phyloP scores from a whole-genome alignment of 2,888 invertebrate genomes.

The Acanthosepion pharaonis region DNA sequence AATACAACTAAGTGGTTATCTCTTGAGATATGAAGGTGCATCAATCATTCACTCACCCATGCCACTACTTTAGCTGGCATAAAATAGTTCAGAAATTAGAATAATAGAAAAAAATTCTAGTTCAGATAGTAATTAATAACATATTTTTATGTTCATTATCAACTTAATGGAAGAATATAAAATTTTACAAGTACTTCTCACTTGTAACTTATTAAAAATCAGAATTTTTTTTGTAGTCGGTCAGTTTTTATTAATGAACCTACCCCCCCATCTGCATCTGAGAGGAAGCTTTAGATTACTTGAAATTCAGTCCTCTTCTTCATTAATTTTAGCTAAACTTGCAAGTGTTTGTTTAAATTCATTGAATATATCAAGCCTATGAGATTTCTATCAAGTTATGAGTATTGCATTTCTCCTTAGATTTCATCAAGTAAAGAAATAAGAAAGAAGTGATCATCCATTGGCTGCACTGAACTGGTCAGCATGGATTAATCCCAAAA shows the following conservation, averaged over 20 bases:
- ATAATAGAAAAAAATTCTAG: too few species aligned
- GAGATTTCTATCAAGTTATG: neutral
- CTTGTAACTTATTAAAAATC: neutral
- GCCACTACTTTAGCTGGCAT: too few species aligned
- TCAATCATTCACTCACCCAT: too few species aligned
- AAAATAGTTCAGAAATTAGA: too few species aligned
- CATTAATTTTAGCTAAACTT: too few species aligned
- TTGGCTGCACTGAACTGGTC: neutral
- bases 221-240: too few species aligned
- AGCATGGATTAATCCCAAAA: neutral
- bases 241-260: neutral
- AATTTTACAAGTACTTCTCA: neutral
- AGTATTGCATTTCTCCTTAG: neutral
- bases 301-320: too few species aligned
- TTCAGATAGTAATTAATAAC: too few species aligned
- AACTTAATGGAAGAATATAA: neutral
- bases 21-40: too few species aligned
- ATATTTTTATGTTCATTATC: neutral
- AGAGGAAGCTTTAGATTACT: neutral
- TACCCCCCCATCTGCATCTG: neutral
- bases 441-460: neutral
- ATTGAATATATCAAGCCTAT: neutral
- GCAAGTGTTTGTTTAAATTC: neutral
- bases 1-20: too few species aligned
- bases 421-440: neutral